Evolutionary conservation across 2,113 vertebrate species (phyloP).

Genomic region (Theristicus caerulescens): DNA sequence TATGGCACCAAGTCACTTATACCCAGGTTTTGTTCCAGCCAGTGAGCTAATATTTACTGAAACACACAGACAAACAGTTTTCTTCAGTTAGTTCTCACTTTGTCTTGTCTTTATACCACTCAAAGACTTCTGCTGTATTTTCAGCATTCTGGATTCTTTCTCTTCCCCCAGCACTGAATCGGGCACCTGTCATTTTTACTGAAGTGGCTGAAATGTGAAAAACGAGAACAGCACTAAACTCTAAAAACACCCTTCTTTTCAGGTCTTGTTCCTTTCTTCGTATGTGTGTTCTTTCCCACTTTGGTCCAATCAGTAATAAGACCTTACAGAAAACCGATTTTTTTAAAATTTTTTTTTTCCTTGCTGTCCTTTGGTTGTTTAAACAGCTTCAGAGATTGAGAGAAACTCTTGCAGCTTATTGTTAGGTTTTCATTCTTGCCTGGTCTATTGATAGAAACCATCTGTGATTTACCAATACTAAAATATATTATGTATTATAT

Average conservation of each 20-base stretch:
- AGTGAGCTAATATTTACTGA: neutral
- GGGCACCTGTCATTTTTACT: neutral
- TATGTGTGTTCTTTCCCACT: neutral
- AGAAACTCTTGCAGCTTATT: neutral
- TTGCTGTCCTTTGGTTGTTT: neutral
- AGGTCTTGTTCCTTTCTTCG: neutral
- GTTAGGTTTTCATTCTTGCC: neutral
- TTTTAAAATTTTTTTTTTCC: neutral
- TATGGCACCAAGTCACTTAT: neutral
- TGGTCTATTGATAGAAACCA: neutral
- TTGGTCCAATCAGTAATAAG: neutral
- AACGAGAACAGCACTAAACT: neutral
- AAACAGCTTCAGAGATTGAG: neutral
- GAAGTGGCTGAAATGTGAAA: neutral
- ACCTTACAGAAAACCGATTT: neutral
- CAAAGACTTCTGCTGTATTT: neutral
- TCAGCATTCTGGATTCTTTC: neutral
- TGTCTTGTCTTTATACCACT: neutral
- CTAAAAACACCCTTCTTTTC: neutral
- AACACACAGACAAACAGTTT: neutral
- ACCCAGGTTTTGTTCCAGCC: neutral
- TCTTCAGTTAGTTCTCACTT: neutral
- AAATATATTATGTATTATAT: neutral
- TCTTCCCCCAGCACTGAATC: neutral
- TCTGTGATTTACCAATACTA: neutral